Evolutionary conservation across 2,888 invertebrate species (phyloP), one percentile per base, ranked within the genome.

Genomic region (Sesamia inferens): DNA sequence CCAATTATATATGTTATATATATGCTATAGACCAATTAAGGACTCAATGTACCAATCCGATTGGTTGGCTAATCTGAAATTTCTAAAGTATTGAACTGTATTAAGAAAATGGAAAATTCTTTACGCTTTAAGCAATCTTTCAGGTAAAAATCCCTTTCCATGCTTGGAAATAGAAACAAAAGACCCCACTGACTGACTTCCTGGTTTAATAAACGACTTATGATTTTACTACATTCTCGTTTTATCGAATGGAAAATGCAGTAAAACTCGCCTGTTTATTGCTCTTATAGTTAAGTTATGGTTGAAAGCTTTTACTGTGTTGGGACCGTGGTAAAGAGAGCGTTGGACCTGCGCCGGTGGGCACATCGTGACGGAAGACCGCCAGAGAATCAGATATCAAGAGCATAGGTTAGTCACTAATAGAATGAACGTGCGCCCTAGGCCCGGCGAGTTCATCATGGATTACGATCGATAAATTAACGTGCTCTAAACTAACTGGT

Each of bases 121-220:
- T 48, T n/a, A 24, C 44, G 7, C 13, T 62, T n/a, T 19, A 57
- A 78, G 31, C 13, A 62, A 78, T 58, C 51, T 51, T 51, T 42
- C n/a, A 47, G 24, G 54, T 14, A 51, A 14, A 71, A 44, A 57
- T 78, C 24, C 51, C 58, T 39, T 63, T 24, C 57, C 11, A 14
- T n/a, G 7, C 63, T 42, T 16, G 13, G 5, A 54, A 75, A 47
- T 58, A 63, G 44, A 24, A 78, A 76, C 63, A 63, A 76, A 78
- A 54, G 54, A 4, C 24, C 24, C 16, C 31, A 63, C 47, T 54
- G 47, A 71, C 57, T 71, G 31, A 76, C 57, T 71, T 76, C 62
- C 78, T 58, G 54, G 54, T 58, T 71, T n/a, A 76, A 31, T 71
- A 78, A 76, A 16, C 19, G 59, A 58, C 48, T 75, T 51, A 11